Evolutionary conservation across 2,113 vertebrate species (phyloP).

Genomic region (Elgaria multicarinata): DNA sequence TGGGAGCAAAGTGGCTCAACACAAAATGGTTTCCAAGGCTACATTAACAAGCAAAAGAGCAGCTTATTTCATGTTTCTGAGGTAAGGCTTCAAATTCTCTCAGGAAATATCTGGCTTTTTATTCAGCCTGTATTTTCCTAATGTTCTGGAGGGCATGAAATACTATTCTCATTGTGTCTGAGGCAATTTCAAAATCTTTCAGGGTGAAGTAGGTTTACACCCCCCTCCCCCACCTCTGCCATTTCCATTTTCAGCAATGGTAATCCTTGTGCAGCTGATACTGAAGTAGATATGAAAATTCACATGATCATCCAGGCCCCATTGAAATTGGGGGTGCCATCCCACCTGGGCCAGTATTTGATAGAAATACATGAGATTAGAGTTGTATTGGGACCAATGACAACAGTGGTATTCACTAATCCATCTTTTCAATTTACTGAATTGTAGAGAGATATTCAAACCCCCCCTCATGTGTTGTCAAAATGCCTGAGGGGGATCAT

Average conservation of each 20-base stretch:
- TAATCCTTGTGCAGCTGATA: background rate
- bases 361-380: background rate
- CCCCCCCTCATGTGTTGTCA: background rate
- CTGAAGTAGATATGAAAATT: background rate
- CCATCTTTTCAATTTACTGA: background rate
- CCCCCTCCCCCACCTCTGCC: too few relatives aligned
- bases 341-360: background rate
- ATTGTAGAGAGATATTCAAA: background rate
- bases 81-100: background rate
- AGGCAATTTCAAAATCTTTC: background rate
- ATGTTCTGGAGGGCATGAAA: background rate
- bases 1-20: background rate
- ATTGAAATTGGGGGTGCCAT: background rate
- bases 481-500: background rate
- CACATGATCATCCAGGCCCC: background rate
- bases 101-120: background rate
- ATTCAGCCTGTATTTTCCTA: background rate
- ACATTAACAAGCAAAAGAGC: background rate
- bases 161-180: background rate
- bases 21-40: slow-evolving; percentile 12
- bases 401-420: background rate
- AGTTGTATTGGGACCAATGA: too few relatives aligned
- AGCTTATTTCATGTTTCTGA: background rate
- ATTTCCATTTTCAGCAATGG: background rate
- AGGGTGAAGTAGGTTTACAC: background rate